Conservation (phyloP, 2,888 invertebrate genomes). For the Cenopis cana region DNA sequence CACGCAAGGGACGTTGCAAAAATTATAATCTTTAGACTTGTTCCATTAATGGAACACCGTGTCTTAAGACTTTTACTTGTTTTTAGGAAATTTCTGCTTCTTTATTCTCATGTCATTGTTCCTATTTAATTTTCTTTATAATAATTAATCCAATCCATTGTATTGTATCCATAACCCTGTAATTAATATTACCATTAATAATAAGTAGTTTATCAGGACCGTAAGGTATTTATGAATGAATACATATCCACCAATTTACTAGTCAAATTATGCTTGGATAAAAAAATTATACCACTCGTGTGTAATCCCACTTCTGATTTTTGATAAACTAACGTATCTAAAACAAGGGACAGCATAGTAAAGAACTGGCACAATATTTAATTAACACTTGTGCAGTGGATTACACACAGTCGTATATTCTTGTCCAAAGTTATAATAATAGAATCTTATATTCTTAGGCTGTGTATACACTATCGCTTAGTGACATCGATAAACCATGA, state of each 20-base stretch:
- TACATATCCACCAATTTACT: conserved; percentile 74
- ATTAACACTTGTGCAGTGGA: neutral
- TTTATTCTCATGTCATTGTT: conserved; percentile 49
- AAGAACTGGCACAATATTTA: neutral
- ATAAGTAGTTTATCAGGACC: conserved; percentile 58
- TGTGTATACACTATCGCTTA: conserved; percentile 44
- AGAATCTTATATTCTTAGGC: conserved; percentile 45
- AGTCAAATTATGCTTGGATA: conserved; percentile 56
- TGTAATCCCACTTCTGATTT: neutral
- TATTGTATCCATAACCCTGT: conserved; percentile 53
- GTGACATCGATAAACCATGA: conserved; percentile 34
- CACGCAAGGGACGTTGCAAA: too few species aligned
- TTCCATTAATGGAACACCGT: conserved; percentile 1
- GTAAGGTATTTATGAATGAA: conserved; percentile 60
- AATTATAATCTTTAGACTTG: too few species aligned
- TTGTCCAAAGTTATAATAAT: conserved; percentile 43
- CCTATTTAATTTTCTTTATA: conserved; percentile 46
- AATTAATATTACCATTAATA: conserved; percentile 55
- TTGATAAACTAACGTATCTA: neutral
- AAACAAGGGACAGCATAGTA: neutral
- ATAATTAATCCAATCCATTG: conserved; percentile 46
- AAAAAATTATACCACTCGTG: neutral
- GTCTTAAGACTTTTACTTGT: neutral
- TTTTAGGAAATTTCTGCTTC: neutral
- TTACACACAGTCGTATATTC: conserved; percentile 31